Base-by-base conservation (phyloP, 2,113 vertebrate species). In the Tragelaphus strepsiceros region DNA sequence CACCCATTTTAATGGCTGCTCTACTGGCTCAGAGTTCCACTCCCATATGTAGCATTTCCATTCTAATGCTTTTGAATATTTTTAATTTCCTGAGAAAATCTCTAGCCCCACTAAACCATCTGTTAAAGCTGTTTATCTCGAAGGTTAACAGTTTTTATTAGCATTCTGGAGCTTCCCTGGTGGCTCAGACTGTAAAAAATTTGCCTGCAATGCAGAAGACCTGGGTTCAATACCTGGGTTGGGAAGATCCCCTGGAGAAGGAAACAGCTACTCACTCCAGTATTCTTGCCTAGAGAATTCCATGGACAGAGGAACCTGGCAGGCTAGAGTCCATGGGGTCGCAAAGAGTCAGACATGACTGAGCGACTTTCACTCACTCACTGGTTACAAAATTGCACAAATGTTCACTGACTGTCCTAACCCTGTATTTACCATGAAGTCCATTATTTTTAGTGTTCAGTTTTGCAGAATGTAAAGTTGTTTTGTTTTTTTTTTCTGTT, bases 391-490 rank as follows among this genome's bases (percentile, higher is more conserved):
- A 96, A 62, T 1, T 86, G 21, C 28, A 93, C 5, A 88, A 49
- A 94, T 93, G 94, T 64, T 96, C 58, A 97, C 51, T 80, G 62
- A 62, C 83, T 94, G 14, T 64, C 53, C 56, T 88, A 94, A 94
- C 15, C 30, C 49, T 58, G 0, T 67, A 83, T 78, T 88, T 94
- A 78, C n/a, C 35, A 93, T 46, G n/a, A 93, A 21, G 4, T 67
- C 78, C 83, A 64, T 64, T 90, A 78, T 58, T 74, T 90, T 78
- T 58, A 94, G 53, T 86, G n/a, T 87, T 96, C 32, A 77, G 49
- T 90, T 94, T 88, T 97, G 59, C 39, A 96, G 83, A 94, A 95
- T 74, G 30, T 59, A 74, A 86, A 92, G 19, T 7, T 92, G 97
- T 95, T 97, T 61, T 64, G n/a, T n/a, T 62, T 30, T 30, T 1